phyloP scores from a whole-genome alignment of 2,888 invertebrate species.

The Mimas tiliae region DNA sequence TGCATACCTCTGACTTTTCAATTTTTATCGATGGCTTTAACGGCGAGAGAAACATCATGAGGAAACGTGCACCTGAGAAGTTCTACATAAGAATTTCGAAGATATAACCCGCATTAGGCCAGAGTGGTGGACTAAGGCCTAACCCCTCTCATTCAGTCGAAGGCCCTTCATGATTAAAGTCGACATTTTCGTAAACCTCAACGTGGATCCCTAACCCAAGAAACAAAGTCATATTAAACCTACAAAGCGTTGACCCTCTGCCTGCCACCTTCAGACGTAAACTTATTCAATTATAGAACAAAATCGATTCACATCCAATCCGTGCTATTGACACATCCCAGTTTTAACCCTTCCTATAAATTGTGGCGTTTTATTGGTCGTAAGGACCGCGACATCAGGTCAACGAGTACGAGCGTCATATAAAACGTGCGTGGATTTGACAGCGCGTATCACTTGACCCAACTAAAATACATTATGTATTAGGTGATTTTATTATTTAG shows the following conservation, averaged over 20 bases:
- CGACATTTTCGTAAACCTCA: background rate
- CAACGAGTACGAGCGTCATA: conserved; percentile 22
- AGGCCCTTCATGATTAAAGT: background rate
- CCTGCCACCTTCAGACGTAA: conserved; percentile 3
- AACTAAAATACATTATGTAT: background rate
- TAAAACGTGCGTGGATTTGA: conserved; percentile 19
- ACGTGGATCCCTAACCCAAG: background rate
- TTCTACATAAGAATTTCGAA: too few relatives aligned
- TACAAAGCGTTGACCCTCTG: conserved; percentile 15
- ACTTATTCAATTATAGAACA: conserved; percentile 23
- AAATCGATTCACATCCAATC: conserved; percentile 22
- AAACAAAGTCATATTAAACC: background rate
- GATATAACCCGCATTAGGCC: too few relatives aligned
- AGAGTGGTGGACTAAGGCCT: too few relatives aligned
- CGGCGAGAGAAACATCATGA: too few relatives aligned
- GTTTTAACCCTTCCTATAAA: conserved; percentile 21
- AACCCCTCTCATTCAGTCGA: background rate
- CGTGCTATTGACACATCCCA: conserved; percentile 23
- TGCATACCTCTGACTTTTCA: too few relatives aligned
- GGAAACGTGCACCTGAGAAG: too few relatives aligned
- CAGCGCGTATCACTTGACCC: background rate
- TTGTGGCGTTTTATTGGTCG: conserved; percentile 20
- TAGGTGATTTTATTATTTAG: background rate
- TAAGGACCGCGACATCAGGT: conserved; percentile 15
- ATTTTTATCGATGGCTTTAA: too few relatives aligned